Evolutionary conservation across 2,888 invertebrate genomes (phyloP).

Genomic region (Tuta absoluta): DNA sequence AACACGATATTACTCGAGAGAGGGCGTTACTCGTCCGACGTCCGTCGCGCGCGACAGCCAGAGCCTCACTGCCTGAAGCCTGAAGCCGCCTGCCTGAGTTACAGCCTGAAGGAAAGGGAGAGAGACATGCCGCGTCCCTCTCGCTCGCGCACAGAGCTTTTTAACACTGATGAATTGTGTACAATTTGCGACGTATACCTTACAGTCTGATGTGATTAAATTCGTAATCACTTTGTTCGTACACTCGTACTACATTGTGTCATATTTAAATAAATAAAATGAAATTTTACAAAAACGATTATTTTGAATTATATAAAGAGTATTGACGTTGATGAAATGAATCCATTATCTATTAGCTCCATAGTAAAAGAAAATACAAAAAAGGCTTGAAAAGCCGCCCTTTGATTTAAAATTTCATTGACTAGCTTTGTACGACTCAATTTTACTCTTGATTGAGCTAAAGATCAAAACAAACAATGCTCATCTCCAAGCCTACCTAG

Average conservation of each 20-base stretch:
- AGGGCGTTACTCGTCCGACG: background rate
- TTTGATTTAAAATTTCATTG: background rate
- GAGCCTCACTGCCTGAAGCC: background rate
- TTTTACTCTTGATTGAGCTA: background rate
- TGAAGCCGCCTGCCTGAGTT: background rate
- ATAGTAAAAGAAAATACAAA: background rate
- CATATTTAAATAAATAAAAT: background rate
- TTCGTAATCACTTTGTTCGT: constrained; percentile 12
- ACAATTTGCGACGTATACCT: constrained; percentile 36
- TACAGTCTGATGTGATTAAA: constrained; percentile 34
- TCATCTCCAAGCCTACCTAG: background rate
- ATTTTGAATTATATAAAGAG: background rate
- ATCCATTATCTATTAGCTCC: background rate
- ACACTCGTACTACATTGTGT: background rate
- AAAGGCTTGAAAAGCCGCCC: background rate
- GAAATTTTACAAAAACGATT: background rate
- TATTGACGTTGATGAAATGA: background rate
- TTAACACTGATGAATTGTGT: constrained; percentile 35
- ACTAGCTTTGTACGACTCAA: background rate
- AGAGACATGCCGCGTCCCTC: constrained; percentile 30
- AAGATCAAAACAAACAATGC: background rate
- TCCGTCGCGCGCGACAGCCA: background rate
- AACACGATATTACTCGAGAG: background rate
- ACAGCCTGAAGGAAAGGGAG: background rate
- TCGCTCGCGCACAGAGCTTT: constrained; percentile 37